phyloP scores from a whole-genome alignment of 1,140 invertebrate species.

The Caenorhabditis brenneri region DNA sequence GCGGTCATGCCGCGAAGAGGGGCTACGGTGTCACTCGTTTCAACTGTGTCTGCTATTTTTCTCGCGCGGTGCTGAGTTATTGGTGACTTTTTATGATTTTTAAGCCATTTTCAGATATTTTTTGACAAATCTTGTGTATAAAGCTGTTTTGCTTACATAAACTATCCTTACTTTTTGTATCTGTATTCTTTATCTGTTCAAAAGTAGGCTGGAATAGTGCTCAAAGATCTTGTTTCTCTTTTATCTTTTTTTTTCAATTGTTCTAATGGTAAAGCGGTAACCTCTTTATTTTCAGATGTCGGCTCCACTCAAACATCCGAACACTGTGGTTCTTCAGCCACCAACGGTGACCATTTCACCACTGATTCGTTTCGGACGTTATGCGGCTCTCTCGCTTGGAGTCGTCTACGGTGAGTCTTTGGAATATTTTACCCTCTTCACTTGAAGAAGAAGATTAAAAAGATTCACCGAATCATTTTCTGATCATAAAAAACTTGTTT shows the following conservation, averaged over 20 bases:
- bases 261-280: not conserved
- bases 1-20: not conserved
- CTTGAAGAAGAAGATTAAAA: too few species aligned
- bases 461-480: too few species aligned
- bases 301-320: conserved; percentile 61
- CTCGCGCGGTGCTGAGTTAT: conserved; percentile 7
- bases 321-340: conserved; percentile 60
- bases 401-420: conserved; percentile 54
- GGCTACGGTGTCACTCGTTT: not conserved
- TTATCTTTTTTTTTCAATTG: not conserved
- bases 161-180: too few species aligned
- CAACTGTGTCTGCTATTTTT: conserved; percentile 1
- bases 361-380: conserved; percentile 64
- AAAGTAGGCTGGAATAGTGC: too few species aligned
- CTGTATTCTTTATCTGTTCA: too few species aligned
- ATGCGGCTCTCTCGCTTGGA: conserved; percentile 66
- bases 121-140: too few species aligned
- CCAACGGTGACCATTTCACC: conserved; percentile 67
- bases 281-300: conserved; percentile 37
- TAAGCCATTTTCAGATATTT: not conserved
- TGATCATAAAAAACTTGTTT: too few species aligned
- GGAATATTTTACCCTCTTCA: not conserved
- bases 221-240: too few species aligned
- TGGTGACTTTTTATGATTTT: not conserved
- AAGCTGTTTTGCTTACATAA: too few species aligned